Evolutionary conservation across 2,888 invertebrate genomes (phyloP), one percentile per base, ranked within the genome.

Genomic region (Augochlorella aurata): DNA sequence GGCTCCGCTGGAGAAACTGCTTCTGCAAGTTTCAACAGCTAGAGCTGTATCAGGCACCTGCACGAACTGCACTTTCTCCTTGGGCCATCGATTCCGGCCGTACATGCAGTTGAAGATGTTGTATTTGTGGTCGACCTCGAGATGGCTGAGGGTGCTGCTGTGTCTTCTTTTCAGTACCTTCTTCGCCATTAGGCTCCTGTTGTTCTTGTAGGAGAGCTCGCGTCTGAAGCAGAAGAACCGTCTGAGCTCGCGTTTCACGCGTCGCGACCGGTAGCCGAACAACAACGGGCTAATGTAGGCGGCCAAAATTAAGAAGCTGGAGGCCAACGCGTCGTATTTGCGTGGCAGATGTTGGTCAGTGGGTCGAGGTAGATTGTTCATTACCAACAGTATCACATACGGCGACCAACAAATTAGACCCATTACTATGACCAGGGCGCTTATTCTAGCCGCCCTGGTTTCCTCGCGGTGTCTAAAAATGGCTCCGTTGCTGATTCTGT

Each of bases 391-490:
- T 24, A 93, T 87, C 24, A 94, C 93, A 89, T 95, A 95, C 0
- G 95, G 95, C 21, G 95, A 92, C 95, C 95, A 95, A 89, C 95
- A 95, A 52, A 95, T 92, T 16, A 95, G 92, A 74, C 95, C 96
- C 94, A 97, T 96, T 54, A 97, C 95, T 91, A 97, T 95, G 84
- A 97, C 97, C 83, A 97, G 93, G 69, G 96, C 96, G 91, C 97
- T 97, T 73, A 98, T 97, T 86, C 97, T 96, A 12, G 98, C 98
- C 2, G 98, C 97, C 85, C 98, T 95, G 87, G 97, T 97, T 94
- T 98, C 98, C 92, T 98, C 98, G 74, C 97, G 95, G 92, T 98
- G 97, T 90, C 96, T 95, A 94, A 97, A 97, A 83, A 97, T 95
- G 67, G 97, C 97, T 49, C 97, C 97, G 92, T 97, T 97, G 83